Percentiles rank a stretch among this genome's conserved stretches.
Conservation (phyloP, 2,113 vertebrate species). For the Cephalopholis sonnerati region DNA sequence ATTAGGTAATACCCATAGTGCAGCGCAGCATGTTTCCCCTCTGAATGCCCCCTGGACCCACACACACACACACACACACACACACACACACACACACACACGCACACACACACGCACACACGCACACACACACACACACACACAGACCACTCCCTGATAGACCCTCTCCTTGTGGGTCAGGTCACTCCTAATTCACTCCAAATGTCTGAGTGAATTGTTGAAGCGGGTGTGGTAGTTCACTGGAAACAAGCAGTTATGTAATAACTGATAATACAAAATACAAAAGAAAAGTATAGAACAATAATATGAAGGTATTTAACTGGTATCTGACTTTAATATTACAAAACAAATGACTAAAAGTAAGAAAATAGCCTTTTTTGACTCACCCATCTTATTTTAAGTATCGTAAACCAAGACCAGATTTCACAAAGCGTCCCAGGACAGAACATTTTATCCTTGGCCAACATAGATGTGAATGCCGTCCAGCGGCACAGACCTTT, state of each 20-base stretch:
- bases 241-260: constrained; percentile 15
- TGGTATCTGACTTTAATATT: neutral
- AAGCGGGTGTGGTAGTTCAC: constrained; percentile 41
- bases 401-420: neutral
- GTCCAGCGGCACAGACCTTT: neutral
- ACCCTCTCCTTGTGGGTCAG: constrained; percentile 16
- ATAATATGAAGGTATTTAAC: neutral
- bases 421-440: neutral
- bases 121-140: neutral
- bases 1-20: constrained; percentile 43
- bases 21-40: constrained; percentile 21
- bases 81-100: constrained; percentile 1
- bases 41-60: neutral
- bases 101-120: constrained; percentile 4
- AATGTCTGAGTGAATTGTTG: constrained; percentile 42
- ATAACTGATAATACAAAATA: constrained; percentile 11
- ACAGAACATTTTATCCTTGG: neutral
- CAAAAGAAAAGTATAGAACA: neutral
- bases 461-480: neutral
- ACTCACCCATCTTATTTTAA: neutral
- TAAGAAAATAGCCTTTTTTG: neutral
- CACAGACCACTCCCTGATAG: constrained; percentile 22
- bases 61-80: neutral
- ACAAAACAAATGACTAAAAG: neutral
- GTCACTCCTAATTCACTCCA: constrained; percentile 51